These are phyloP conservation scores for Oryzias celebensis DNA, from an alignment of 2,113 vertebrate species.

Conservation along the genomic window DNA sequence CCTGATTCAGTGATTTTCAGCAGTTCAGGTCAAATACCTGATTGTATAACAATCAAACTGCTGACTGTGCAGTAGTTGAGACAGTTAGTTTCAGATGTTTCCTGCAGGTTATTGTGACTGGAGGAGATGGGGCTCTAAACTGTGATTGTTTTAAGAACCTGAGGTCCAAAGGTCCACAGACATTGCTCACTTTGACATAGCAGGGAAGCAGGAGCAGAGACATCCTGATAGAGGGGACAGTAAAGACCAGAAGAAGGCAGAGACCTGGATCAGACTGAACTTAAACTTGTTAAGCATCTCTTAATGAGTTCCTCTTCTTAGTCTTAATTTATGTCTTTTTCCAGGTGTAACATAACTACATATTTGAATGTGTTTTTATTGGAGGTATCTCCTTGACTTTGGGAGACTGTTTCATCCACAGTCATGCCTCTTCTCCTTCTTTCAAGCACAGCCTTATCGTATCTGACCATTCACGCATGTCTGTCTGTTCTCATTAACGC, in stretches of 20 bases:
- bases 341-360: too few relatives aligned
- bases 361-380: too few relatives aligned
- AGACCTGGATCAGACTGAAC: not conserved
- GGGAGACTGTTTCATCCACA: conserved; percentile 8
- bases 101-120: too few relatives aligned
- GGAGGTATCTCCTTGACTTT: too few relatives aligned
- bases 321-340: too few relatives aligned
- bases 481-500: conserved; percentile 16
- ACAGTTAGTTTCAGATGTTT: too few relatives aligned
- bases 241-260: conserved; percentile 14
- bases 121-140: not conserved
- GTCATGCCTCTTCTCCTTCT: conserved; percentile 1
- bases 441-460: conserved; percentile 13
- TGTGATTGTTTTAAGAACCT: not conserved
- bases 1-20: too few relatives aligned
- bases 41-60: too few relatives aligned
- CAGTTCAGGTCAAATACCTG: too few relatives aligned
- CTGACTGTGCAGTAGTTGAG: too few relatives aligned
- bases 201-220: not conserved
- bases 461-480: conserved; percentile 5
- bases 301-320: too few relatives aligned
- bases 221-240: conserved; percentile 4
- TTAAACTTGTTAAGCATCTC: too few relatives aligned
- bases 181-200: conserved; percentile 8
- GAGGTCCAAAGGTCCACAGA: not conserved